These are phyloP conservation scores for Rallus limicola DNA, from an alignment of 2,113 vertebrate genomes.

Conservation along the genomic window DNA sequence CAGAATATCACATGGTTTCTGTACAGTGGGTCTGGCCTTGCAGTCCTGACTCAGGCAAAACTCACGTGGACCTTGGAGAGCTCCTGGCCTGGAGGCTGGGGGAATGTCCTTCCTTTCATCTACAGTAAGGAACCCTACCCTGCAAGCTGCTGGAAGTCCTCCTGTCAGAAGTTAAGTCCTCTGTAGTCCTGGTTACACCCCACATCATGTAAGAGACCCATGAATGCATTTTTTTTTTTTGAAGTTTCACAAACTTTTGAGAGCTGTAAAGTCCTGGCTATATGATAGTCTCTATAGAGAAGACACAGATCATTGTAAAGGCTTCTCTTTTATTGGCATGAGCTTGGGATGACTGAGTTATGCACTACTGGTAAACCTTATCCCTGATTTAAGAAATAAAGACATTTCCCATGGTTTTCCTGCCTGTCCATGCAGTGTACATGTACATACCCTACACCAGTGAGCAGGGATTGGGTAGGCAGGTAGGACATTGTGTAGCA, in stretches of 20 bases:
- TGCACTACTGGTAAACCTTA: conserved; percentile 41
- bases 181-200: neutral
- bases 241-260: neutral
- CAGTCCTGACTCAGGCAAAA: fast-evolving
- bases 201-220: neutral
- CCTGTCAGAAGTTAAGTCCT: neutral
- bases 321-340: neutral
- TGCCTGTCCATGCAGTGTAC: neutral
- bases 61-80: fast-evolving
- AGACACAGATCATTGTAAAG: conserved; percentile 32
- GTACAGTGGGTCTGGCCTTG: neutral
- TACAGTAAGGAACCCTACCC: neutral
- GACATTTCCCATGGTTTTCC: conserved; percentile 60
- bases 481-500: neutral
- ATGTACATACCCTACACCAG: neutral
- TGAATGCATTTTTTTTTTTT: neutral
- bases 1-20: neutral
- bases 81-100: neutral
- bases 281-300: neutral
- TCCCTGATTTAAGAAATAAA: conserved; percentile 65
- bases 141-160: neutral
- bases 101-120: neutral
- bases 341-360: conserved; percentile 2
- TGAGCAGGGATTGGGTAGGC: conserved; percentile 2
- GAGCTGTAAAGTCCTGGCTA: conserved; percentile 33